Evolutionary conservation across 2,888 invertebrate species (phyloP).

Genomic region (Omphaloscelis lunosa): DNA sequence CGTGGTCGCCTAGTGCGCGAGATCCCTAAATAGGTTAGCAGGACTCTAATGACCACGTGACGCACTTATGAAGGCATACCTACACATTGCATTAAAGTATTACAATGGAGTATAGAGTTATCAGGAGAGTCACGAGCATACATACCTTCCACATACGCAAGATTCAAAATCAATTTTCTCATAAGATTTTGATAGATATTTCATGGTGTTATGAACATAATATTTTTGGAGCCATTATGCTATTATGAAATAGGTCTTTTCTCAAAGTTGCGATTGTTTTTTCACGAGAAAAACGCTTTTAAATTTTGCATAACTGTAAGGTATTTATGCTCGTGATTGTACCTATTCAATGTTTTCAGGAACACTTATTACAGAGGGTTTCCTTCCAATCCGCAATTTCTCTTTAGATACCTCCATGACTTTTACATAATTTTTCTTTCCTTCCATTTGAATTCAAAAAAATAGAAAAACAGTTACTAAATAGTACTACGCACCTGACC

Average conservation of each 20-base stretch:
- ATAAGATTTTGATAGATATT: background rate
- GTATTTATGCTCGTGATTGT: background rate
- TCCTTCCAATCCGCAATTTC: background rate
- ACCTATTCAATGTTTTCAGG: background rate
- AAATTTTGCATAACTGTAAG: background rate
- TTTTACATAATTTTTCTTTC: background rate
- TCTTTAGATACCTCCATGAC: background rate
- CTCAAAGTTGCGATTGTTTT: background rate
- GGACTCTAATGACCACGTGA: conserved; percentile 4
- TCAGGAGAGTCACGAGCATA: background rate
- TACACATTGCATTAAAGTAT: background rate
- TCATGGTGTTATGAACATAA: background rate
- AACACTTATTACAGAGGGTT: background rate
- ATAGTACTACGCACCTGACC: too few species aligned
- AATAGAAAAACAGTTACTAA: background rate
- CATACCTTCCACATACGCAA: background rate
- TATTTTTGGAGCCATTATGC: background rate
- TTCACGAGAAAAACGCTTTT: background rate
- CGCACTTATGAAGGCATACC: background rate
- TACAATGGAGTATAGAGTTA: background rate
- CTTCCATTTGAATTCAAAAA: background rate
- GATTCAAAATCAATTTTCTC: background rate
- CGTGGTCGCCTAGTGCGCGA: too few species aligned
- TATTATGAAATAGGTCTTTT: background rate
- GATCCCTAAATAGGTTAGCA: conserved; percentile 29